phyloP scores from a whole-genome alignment of 1,140 invertebrate species.

The Rhopalosiphum padi region DNA sequence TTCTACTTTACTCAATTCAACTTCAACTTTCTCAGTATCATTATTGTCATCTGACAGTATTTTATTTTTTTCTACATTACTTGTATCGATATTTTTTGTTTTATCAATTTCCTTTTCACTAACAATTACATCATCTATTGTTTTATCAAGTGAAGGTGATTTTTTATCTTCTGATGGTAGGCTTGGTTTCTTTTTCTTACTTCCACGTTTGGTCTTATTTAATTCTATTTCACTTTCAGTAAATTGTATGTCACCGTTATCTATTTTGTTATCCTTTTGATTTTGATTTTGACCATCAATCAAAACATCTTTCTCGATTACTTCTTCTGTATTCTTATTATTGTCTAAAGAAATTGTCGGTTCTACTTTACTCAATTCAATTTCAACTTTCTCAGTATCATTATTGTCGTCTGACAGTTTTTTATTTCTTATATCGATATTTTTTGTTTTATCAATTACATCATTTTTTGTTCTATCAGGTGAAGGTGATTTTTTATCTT shows the following conservation, averaged over 20 bases:
- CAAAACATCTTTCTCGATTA: not conserved
- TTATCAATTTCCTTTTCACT: slow-evolving; percentile 58
- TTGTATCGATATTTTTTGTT: too few relatives aligned
- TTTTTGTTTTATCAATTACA: slow-evolving; percentile 59
- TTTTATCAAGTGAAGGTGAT: slow-evolving; percentile 57
- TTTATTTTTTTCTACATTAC: not conserved
- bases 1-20: too few relatives aligned
- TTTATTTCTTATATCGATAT: too few relatives aligned
- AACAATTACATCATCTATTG: slow-evolving; percentile 60
- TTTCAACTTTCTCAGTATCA: too few relatives aligned
- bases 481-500: too few relatives aligned
- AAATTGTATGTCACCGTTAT: not conserved
- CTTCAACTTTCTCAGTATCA: too few relatives aligned
- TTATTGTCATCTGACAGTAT: not conserved
- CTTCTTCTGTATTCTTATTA: too few relatives aligned
- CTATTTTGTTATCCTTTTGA: not conserved
- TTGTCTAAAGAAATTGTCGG: too few relatives aligned
- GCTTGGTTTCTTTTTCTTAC: slow-evolving; percentile 44
- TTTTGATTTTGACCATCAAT: not conserved
- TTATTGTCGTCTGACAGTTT: not conserved
- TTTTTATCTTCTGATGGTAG: slow-evolving; percentile 59
- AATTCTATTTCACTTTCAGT: not conserved
- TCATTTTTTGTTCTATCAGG: slow-evolving; percentile 28
- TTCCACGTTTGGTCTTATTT: not conserved
- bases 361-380: too few relatives aligned